Conservation (phyloP, 2,797 vertebrate species). For the Brachyrhaphis roseni region DNA sequence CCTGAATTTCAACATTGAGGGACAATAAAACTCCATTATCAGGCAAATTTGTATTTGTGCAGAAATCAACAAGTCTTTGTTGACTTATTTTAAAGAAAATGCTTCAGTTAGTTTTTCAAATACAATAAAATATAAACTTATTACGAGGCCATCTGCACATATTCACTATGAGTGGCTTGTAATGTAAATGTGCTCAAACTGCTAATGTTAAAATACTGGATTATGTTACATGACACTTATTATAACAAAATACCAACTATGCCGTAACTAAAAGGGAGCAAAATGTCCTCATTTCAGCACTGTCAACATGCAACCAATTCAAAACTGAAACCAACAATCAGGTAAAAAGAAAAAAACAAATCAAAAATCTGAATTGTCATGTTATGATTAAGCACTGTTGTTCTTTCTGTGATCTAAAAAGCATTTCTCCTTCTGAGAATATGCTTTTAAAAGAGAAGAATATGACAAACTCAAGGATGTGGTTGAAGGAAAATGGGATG, state of each 20-base stretch:
- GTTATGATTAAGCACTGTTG: constrained; percentile 14
- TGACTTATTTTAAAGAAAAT: neutral
- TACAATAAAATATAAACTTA: neutral
- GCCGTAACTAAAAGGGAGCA: neutral
- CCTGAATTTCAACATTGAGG: neutral
- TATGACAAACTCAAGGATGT: constrained; percentile 1
- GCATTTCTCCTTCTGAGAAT: constrained; percentile 5
- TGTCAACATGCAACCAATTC: neutral
- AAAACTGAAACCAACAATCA: neutral
- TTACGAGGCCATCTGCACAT: neutral
- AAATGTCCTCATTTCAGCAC: neutral
- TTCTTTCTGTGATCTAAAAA: constrained; percentile 15
- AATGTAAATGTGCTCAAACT: neutral
- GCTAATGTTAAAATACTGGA: neutral
- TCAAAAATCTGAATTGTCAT: neutral
- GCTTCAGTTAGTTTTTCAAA: neutral
- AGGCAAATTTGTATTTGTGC: neutral
- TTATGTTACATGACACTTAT: neutral
- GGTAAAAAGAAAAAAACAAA: neutral
- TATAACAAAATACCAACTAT: neutral
- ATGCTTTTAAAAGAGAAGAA: constrained; percentile 6
- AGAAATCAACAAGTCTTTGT: neutral
- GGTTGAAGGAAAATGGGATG: constrained; percentile 9
- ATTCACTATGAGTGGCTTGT: neutral
- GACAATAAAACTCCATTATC: neutral